These are phyloP conservation scores for Lepidurus arcticus DNA, from an alignment of 1,140 invertebrate species.

Conservation along the genomic window DNA sequence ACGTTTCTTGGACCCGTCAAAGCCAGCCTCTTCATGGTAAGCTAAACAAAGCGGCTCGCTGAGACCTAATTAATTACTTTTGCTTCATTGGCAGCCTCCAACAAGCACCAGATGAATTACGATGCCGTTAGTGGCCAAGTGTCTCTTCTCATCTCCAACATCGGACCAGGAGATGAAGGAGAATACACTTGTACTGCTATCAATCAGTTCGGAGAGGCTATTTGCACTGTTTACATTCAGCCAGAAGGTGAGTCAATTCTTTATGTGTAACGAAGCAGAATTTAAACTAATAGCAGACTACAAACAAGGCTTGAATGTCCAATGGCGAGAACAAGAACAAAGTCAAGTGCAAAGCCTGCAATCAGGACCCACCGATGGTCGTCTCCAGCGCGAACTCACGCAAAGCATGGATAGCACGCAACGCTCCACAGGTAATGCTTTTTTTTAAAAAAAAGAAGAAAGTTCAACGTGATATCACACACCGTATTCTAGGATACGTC, in stretches of 20 bases:
- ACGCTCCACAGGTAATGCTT: slow-evolving; percentile 22
- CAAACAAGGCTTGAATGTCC: slow-evolving; percentile 27
- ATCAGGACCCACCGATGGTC: slow-evolving; percentile 29
- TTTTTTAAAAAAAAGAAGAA: not conserved
- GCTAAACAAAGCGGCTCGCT: slow-evolving; percentile 27
- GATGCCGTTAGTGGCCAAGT: slow-evolving; percentile 80
- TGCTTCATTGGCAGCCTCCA: slow-evolving; percentile 46
- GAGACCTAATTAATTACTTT: slow-evolving; percentile 7
- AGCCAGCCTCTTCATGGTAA: slow-evolving; percentile 65
- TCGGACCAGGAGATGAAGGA: slow-evolving; percentile 88
- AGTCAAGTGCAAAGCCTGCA: slow-evolving; percentile 23
- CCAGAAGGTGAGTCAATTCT: slow-evolving; percentile 60
- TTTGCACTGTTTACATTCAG: slow-evolving; percentile 89
- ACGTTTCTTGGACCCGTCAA: slow-evolving; percentile 89
- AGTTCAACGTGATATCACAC: not conserved
- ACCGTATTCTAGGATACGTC: slow-evolving; percentile 30
- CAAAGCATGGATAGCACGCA: slow-evolving; percentile 32
- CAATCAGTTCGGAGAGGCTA: slow-evolving; percentile 88
- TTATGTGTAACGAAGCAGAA: not conserved
- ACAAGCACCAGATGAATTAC: slow-evolving; percentile 79
- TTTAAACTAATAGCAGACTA: not conserved
- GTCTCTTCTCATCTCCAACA: slow-evolving; percentile 78
- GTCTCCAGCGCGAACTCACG: slow-evolving; percentile 32
- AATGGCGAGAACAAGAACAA: slow-evolving; percentile 33
- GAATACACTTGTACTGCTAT: slow-evolving; percentile 90